These are phyloP conservation scores for Gulo gulo DNA, from an alignment of 2,113 vertebrate genomes.

Conservation along the genomic window DNA sequence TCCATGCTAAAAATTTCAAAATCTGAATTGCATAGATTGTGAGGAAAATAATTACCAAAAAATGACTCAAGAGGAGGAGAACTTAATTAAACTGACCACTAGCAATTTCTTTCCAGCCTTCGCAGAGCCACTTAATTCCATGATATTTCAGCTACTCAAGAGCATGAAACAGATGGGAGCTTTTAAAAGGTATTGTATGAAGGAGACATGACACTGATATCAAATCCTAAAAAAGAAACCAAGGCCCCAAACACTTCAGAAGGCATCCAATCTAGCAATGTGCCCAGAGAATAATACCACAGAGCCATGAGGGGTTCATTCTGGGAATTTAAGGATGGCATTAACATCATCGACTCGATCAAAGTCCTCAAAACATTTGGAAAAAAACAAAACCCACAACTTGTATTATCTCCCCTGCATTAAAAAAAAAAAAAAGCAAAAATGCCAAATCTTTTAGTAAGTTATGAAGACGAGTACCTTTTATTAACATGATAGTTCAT, in stretches of 20 bases:
- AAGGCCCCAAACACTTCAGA: not conserved
- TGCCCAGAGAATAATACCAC: not conserved
- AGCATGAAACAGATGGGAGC: not conserved
- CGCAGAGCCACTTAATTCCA: not conserved
- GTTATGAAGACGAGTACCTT: constrained; percentile 6
- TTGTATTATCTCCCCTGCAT: not conserved
- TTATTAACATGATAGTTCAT: not conserved
- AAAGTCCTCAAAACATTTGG: constrained; percentile 5
- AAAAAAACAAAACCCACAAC: not conserved
- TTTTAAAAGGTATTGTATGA: constrained; percentile 12
- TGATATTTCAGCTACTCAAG: not conserved
- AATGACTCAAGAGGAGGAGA: not conserved
- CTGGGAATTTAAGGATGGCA: not conserved
- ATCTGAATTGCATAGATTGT: not conserved
- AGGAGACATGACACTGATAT: not conserved
- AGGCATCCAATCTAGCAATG: not conserved
- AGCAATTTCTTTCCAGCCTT: not conserved
- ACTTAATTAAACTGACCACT: not conserved
- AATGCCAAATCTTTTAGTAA: not conserved
- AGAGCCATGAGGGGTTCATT: not conserved
- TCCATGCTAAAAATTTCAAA: constrained; percentile 4
- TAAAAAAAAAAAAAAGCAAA: constrained; percentile 13
- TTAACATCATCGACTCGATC: not conserved
- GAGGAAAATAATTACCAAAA: constrained; percentile 18
- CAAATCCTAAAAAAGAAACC: not conserved